Conservation (phyloP, 2,113 vertebrate genomes). For the Neodontobutis hainanensis region DNA sequence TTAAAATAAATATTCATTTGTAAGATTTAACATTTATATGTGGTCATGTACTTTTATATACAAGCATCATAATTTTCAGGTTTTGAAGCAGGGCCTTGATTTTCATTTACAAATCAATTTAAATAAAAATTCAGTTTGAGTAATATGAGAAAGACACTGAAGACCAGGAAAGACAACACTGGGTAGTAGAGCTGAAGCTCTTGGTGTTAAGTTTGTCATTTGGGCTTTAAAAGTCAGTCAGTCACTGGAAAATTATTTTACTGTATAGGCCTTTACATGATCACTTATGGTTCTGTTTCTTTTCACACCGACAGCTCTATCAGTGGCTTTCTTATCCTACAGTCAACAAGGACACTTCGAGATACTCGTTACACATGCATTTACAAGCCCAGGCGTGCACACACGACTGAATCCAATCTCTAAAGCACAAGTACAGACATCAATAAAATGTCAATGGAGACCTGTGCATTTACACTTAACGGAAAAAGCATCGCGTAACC, state of each 20-base stretch:
- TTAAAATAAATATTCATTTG: too few relatives aligned
- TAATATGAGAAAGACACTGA: too few relatives aligned
- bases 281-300: neutral
- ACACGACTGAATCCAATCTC: conserved; percentile 14
- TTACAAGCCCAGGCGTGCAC: neutral
- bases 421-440: conserved; percentile 2
- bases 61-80: too few relatives aligned
- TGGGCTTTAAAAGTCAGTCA: neutral
- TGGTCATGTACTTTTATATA: too few relatives aligned
- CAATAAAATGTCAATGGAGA: conserved; percentile 4
- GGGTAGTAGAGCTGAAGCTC: too few relatives aligned
- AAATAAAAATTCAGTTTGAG: too few relatives aligned
- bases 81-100: too few relatives aligned
- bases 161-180: too few relatives aligned
- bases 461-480: neutral
- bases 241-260: neutral
- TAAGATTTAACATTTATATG: too few relatives aligned
- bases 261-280: neutral
- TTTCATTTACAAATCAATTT: too few relatives aligned
- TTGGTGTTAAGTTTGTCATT: neutral
- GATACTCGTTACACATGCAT: neutral
- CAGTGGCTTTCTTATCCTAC: conserved; percentile 1
- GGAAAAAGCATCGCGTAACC: neutral
- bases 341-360: neutral
- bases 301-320: neutral